Conservation (phyloP, 1,140 invertebrate genomes). For the Philopotamus ludificatus region DNA sequence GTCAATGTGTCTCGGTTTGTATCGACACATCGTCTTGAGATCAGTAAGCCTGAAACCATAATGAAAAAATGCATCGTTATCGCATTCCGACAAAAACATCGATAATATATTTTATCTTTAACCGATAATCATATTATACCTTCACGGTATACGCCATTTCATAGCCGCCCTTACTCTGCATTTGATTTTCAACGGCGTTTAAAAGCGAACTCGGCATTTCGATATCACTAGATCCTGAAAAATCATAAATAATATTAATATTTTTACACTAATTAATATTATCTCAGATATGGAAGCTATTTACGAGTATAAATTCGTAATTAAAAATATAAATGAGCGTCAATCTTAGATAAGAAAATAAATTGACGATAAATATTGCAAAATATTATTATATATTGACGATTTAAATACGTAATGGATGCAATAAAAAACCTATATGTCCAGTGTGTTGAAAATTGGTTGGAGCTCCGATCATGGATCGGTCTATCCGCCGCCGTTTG, state of each 20-base stretch:
- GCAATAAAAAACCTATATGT: conserved; percentile 57
- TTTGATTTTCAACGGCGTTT: conserved; percentile 77
- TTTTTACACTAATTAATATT: background rate
- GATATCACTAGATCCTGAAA: conserved; percentile 77
- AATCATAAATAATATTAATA: conserved; percentile 14
- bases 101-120: too few relatives aligned
- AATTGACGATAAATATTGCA: too few relatives aligned
- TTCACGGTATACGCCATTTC: conserved; percentile 62
- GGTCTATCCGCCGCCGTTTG: conserved; percentile 75
- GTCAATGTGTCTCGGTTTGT: background rate
- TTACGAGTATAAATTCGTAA: too few relatives aligned
- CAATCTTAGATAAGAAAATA: too few relatives aligned
- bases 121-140: conserved; percentile 45
- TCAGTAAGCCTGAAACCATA: conserved; percentile 31
- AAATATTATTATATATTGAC: too few relatives aligned
- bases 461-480: conserved; percentile 88
- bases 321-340: too few relatives aligned
- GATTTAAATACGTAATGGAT: background rate
- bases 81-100: too few relatives aligned
- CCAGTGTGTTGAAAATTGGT: conserved; percentile 92
- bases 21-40: conserved; percentile 11
- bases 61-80: background rate
- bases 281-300: background rate
- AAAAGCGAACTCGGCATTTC: conserved; percentile 72
- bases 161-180: conserved; percentile 87